phyloP scores from a whole-genome alignment of 2,797 vertebrate species.

The Artibeus lituratus region DNA sequence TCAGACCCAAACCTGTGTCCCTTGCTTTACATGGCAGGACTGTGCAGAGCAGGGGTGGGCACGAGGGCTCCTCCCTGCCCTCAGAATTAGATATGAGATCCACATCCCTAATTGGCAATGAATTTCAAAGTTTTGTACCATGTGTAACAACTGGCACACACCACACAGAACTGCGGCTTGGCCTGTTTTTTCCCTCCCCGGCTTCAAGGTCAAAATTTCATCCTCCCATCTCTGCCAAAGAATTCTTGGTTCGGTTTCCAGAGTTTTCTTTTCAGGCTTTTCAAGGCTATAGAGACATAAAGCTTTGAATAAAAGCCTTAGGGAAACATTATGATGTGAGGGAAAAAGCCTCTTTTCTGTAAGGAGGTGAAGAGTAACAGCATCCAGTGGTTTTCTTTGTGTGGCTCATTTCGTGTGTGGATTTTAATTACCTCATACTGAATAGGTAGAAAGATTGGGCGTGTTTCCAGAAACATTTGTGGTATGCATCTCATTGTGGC shows the following conservation, averaged over 20 bases:
- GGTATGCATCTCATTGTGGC: not conserved
- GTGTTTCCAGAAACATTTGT: not conserved
- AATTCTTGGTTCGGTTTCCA: not conserved
- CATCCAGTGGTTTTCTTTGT: not conserved
- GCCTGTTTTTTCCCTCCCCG: not conserved
- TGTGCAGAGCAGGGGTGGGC: too few species aligned
- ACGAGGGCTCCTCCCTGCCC: not conserved
- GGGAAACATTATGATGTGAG: not conserved
- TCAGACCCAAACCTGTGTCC: not conserved
- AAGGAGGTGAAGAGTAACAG: not conserved
- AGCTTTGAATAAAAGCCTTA: not conserved
- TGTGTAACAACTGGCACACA: not conserved
- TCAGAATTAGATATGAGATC: not conserved
- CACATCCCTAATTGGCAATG: not conserved
- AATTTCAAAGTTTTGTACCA: not conserved
- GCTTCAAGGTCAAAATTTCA: not conserved
- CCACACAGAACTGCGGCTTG: not conserved
- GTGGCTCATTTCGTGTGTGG: not conserved
- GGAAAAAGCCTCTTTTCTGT: not conserved
- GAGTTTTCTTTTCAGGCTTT: not conserved
- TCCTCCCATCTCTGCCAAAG: not conserved
- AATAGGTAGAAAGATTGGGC: not conserved
- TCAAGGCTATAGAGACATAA: not conserved
- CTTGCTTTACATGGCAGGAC: not conserved
- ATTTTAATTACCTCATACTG: not conserved